Evolutionary conservation across 2,113 vertebrate genomes (phyloP), one percentile per base, ranked within the genome.

Genomic region (Vicugna pacos): DNA sequence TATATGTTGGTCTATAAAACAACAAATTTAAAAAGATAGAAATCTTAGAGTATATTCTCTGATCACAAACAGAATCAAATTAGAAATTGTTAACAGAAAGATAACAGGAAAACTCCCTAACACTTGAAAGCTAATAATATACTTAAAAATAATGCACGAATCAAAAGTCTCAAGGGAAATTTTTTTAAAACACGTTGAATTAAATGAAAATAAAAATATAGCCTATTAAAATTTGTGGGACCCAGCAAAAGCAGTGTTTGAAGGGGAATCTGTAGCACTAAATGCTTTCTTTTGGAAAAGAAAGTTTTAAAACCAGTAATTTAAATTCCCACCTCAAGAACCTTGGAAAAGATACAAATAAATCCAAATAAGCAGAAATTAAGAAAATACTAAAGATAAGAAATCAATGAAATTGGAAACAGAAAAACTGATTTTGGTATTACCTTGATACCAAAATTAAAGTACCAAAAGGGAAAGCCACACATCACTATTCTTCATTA

Each of bases 391-490:
- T 84, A 84, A 81, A 89, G 8, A 83, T 8, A 22, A 85, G 46
- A 93, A 95, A 91, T 62, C 2, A 73, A 26, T 60, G 12, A 85
- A 75, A 90, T 3, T 75, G 10, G 69, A 89, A 85, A 93, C 0
- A 80, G 5, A 84, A 80, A 96, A 92, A 77, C 38, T 15, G 42
- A 81, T 20, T 70, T 92, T 96, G 54, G 2, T 64, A 87, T 58
- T 81, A 52, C 11, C 52, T 60, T 76, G 35, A 35, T 79, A 88
- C 13, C 60, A 79, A 83, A 91, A 56, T 3, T 19, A 86, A 8
- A 38, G 13, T 19, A 93, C 2, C 12, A 77, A 76, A 72, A 88
- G 32, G 32, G 5, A 52, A 94, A 70, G 48, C 60, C 69, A 64
- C 3, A 94, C 2, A 93, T 26, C 32, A 92, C 8, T 64, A 76